Evolutionary conservation across 2,888 invertebrate genomes (phyloP).

Genomic region (Gasteruption jaculator): DNA sequence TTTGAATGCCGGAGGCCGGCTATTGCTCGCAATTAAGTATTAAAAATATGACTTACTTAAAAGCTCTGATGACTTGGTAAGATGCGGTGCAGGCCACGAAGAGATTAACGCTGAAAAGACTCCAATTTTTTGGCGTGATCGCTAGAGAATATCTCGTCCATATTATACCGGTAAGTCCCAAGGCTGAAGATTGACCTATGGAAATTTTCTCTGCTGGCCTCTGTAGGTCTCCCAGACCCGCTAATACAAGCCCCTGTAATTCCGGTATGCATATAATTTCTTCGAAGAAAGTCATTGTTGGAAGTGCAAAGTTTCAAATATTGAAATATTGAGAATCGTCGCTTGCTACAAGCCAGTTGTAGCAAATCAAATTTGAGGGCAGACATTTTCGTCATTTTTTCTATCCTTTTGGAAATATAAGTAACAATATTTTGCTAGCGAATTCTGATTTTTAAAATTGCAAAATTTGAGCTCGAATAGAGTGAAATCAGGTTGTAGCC

Average conservation of each 20-base stretch:
- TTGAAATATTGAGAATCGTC: no score
- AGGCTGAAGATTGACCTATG: constrained; percentile 72
- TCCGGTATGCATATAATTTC: constrained; percentile 12
- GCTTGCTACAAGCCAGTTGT: no score
- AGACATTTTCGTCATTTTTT: no score
- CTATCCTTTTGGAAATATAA: no score
- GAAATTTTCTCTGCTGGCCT: constrained; percentile 89
- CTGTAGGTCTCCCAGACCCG: constrained; percentile 83
- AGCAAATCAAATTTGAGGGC: no score
- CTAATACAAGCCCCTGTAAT: constrained; percentile 73
- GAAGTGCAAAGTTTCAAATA: no score
- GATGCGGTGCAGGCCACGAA: constrained; percentile 89
- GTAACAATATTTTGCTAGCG: no score
- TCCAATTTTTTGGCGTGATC: constrained; percentile 94
- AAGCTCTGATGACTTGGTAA: constrained; percentile 77
- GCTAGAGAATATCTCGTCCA: constrained; percentile 96
- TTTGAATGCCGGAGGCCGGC: neutral
- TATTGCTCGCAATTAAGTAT: neutral
- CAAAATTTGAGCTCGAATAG: no score
- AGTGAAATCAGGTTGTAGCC: no score
- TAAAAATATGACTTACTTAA: constrained; percentile 46
- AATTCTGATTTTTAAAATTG: no score
- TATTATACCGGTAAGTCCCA: constrained; percentile 85
- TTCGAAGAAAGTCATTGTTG: constrained; percentile 6
- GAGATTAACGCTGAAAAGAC: constrained; percentile 90